These are phyloP conservation scores for Xiphophorus maculatus DNA, from an alignment of 2,113 vertebrate species.

Conservation along the genomic window DNA sequence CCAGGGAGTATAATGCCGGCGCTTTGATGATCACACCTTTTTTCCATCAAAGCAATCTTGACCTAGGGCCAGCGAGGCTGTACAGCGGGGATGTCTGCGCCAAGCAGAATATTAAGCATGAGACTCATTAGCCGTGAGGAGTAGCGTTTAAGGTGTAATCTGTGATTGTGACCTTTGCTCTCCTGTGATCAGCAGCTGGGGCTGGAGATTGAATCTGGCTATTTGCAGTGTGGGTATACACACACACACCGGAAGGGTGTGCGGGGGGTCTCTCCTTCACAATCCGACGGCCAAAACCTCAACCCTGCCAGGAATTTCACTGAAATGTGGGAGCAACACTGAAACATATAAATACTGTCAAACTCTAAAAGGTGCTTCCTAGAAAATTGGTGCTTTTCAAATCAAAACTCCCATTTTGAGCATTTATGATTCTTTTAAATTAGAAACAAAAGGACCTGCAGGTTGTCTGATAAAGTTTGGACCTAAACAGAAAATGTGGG, in stretches of 20 bases:
- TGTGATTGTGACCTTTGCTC: constrained; percentile 45
- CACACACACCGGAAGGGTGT: background rate
- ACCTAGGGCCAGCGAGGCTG: constrained; percentile 28
- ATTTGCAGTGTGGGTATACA: constrained; percentile 23
- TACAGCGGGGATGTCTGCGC: constrained; percentile 21
- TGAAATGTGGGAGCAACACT: constrained; percentile 53
- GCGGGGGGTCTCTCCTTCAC: constrained; percentile 47
- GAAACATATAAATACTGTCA: constrained; percentile 49
- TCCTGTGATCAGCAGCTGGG: constrained; percentile 15
- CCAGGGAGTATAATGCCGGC: constrained; percentile 33
- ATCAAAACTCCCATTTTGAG: background rate
- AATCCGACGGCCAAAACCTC: constrained; percentile 62
- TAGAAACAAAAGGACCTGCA: background rate
- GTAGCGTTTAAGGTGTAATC: constrained; percentile 24
- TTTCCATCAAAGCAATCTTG: constrained; percentile 61
- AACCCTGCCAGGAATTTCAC: constrained; percentile 68
- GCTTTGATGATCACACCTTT: constrained; percentile 51
- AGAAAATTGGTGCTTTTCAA: constrained; percentile 8
- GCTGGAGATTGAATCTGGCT: constrained; percentile 16
- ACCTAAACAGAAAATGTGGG: no score
- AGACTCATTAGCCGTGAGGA: constrained; percentile 7
- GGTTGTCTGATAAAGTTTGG: background rate
- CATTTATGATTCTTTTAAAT: background rate
- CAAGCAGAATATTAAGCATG: constrained; percentile 24
- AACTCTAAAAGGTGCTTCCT: constrained; percentile 45